Base-by-base conservation (phyloP, 2,888 invertebrate species). In the Loripinus fragilis region DNA sequence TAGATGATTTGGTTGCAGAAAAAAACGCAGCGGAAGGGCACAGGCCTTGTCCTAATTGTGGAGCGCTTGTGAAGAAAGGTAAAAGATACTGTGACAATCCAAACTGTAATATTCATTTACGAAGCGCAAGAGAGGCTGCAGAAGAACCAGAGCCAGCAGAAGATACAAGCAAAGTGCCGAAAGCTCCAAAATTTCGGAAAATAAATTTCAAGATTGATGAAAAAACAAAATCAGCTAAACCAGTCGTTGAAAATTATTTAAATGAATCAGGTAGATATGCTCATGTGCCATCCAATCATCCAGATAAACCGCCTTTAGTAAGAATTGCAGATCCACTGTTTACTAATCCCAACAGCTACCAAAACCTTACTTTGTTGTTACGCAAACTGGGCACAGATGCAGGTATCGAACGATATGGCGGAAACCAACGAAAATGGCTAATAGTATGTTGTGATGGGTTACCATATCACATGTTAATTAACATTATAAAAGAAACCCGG, bases 261-360 rank as follows among this genome's bases (percentile, higher is more conserved):
- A 69, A 75, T 75, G 75, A 69, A 2, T 48, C 69, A 20, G 64
- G 64, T n/a, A n/a, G n/a, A n/a, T n/a, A n/a, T n/a, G n/a, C n/a
- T n/a, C n/a, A n/a, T n/a, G n/a, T n/a, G n/a, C n/a, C n/a, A n/a
- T n/a, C n/a, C n/a, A n/a, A n/a, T n/a, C n/a, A n/a, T n/a, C n/a
- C n/a, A n/a, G n/a, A n/a, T n/a, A n/a, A n/a, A n/a, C n/a, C n/a
- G n/a, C n/a, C n/a, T n/a, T n/a, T n/a, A n/a, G n/a, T n/a, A n/a
- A n/a, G n/a, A n/a, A n/a, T n/a, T n/a, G n/a, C n/a, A n/a, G n/a
- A n/a, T n/a, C n/a, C n/a, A n/a, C n/a, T n/a, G n/a, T n/a, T n/a
- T n/a, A n/a, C n/a, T n/a, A n/a, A n/a, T n/a, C n/a, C n/a, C n/a
- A n/a, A n/a, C n/a, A n/a, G n/a, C n/a, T n/a, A n/a, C n/a, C n/a